These are phyloP conservation scores for Acanthaster planci DNA, from an alignment of 35 echinoderm and acorn worm genomes.

Conservation along the genomic window DNA sequence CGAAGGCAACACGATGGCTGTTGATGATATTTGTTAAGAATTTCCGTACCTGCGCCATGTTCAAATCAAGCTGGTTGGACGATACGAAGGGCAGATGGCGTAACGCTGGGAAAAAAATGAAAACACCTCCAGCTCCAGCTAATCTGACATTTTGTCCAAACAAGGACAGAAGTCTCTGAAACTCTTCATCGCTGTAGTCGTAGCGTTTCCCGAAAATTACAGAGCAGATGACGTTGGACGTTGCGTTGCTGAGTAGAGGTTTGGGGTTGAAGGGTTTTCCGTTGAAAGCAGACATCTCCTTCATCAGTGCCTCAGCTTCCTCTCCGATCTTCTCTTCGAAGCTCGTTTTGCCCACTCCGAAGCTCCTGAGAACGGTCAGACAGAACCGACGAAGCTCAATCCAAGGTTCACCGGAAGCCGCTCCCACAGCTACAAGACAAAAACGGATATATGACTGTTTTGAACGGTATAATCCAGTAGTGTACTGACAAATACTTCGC, in stretches of 20 bases:
- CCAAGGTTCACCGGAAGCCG: constrained; percentile 24
- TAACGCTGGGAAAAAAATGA: constrained; percentile 33
- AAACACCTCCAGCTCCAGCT: not conserved
- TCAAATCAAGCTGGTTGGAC: constrained; percentile 3
- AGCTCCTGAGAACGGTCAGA: constrained; percentile 63
- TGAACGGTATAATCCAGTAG: too few relatives aligned
- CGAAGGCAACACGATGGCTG: not conserved
- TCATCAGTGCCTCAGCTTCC: constrained; percentile 36
- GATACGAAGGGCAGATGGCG: constrained; percentile 17
- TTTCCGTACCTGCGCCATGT: not conserved
- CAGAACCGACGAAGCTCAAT: constrained; percentile 64
- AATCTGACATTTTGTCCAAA: constrained; percentile 30
- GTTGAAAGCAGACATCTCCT: constrained; percentile 27
- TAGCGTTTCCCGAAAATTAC: constrained; percentile 64
- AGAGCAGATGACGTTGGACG: constrained; percentile 63
- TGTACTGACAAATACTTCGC: too few relatives aligned
- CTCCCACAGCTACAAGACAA: not conserved
- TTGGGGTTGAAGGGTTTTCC: constrained; percentile 41
- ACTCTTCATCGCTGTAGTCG: constrained; percentile 63
- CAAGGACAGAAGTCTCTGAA: constrained; percentile 36
- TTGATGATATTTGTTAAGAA: constrained; percentile 33
- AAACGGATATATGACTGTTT: too few relatives aligned
- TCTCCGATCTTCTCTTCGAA: constrained; percentile 55
- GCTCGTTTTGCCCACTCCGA: constrained; percentile 68
- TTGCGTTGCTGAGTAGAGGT: constrained; percentile 56